These are phyloP conservation scores for Lydus trimaculatus DNA, from an alignment of 2,888 invertebrate genomes.

Conservation along the genomic window DNA sequence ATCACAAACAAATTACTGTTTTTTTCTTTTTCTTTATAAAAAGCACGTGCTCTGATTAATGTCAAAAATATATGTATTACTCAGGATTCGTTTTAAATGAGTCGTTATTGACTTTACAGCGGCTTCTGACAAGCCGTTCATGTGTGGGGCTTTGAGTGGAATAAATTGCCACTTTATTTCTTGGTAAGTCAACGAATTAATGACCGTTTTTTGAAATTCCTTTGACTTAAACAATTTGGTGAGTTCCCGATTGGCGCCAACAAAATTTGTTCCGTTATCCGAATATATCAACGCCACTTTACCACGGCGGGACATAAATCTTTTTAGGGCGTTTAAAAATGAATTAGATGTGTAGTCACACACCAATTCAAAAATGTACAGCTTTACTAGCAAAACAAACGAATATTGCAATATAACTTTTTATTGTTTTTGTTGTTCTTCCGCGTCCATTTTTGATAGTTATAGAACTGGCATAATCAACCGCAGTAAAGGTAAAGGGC, in stretches of 20 bases:
- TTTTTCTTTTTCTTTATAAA: no score
- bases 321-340: conserved; percentile 36
- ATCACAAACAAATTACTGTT: no score
- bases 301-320: conserved; percentile 43
- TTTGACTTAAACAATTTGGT: background rate
- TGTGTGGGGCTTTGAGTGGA: no score
- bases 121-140: conserved; percentile 10
- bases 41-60: no score
- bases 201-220: background rate
- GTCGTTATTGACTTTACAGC: conserved; percentile 12
- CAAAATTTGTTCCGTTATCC: conserved; percentile 45
- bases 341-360: conserved; percentile 30
- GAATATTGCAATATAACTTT: conserved; percentile 37
- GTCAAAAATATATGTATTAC: no score
- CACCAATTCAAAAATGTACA: conserved; percentile 31
- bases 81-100: conserved; percentile 16
- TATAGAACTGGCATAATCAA: conserved; percentile 39
- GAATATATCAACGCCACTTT: conserved; percentile 31
- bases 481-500: conserved; percentile 32
- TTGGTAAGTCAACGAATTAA: background rate
- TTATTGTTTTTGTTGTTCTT: conserved; percentile 28
- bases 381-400: conserved; percentile 36
- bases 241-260: conserved; percentile 35
- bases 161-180: no score
- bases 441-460: conserved; percentile 31